Conservation (phyloP, 2,888 invertebrate genomes). For the Thumatha senex region DNA sequence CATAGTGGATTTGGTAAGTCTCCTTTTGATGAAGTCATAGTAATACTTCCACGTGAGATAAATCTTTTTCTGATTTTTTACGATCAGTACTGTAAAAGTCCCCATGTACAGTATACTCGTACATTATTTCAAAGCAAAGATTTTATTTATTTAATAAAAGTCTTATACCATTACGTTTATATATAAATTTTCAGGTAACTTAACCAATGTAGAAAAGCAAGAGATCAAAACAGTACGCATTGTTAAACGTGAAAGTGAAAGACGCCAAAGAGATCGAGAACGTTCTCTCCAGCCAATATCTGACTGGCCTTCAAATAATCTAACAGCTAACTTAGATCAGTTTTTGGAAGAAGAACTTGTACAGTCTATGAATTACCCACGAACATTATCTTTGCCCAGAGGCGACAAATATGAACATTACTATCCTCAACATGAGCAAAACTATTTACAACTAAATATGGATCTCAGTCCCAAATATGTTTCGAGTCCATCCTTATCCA, state of each 20-base stretch:
- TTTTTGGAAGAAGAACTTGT: slow-evolving; percentile 76
- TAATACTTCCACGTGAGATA: too few species aligned
- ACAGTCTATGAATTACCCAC: slow-evolving; percentile 61
- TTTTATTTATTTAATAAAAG: too few species aligned
- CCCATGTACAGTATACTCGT: too few species aligned
- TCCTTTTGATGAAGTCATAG: background rate
- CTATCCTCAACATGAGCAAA: slow-evolving; percentile 58
- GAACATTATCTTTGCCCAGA: slow-evolving; percentile 83
- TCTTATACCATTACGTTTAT: too few species aligned
- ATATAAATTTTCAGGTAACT: slow-evolving; percentile 75
- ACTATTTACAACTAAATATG: slow-evolving; percentile 65
- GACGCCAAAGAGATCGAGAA: slow-evolving; percentile 91
- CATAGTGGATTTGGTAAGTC: slow-evolving; percentile 66
- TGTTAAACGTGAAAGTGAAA: slow-evolving; percentile 95
- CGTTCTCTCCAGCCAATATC: slow-evolving; percentile 81
- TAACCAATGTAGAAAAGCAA: slow-evolving; percentile 90
- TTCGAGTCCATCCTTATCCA: slow-evolving; percentile 75
- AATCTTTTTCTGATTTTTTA: too few species aligned
- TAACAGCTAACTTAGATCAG: slow-evolving; percentile 73
- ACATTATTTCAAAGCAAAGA: too few species aligned
- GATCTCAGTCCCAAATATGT: slow-evolving; percentile 76
- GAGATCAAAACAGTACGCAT: slow-evolving; percentile 97
- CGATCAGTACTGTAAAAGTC: too few species aligned
- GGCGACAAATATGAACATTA: slow-evolving; percentile 70
- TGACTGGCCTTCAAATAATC: slow-evolving; percentile 70